A percentile compares a stretch with the other conserved stretches of the same genome.
These are phyloP conservation scores for Luperina nickerlii DNA, from an alignment of 2,888 invertebrate genomes.

Conservation along the genomic window DNA sequence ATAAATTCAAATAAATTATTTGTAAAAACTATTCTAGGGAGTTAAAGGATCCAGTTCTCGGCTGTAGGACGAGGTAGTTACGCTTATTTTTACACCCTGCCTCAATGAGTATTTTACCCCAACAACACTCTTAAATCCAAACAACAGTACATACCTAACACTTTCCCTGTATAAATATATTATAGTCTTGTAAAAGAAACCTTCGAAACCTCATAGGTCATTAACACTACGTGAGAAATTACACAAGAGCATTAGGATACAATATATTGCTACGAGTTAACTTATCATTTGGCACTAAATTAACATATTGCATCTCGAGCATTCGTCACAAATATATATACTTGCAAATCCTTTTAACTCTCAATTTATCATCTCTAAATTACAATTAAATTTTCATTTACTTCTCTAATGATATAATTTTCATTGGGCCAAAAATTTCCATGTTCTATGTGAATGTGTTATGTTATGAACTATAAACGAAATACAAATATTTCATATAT, in stretches of 20 bases:
- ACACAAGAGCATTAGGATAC: constrained; percentile 89
- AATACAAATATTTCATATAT: constrained; percentile 80
- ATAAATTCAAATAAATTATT: constrained; percentile 63
- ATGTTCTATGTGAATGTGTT: constrained; percentile 74
- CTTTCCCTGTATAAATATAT: constrained; percentile 90
- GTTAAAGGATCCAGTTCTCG: constrained; percentile 49
- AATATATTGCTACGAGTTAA: constrained; percentile 90
- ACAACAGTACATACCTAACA: constrained; percentile 89
- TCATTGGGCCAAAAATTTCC: constrained; percentile 82
- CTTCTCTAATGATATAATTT: constrained; percentile 83
- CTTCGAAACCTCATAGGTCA: constrained; percentile 89
- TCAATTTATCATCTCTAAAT: constrained; percentile 81
- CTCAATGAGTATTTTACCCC: constrained; percentile 89
- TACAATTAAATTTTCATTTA: constrained; percentile 82
- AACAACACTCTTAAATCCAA: constrained; percentile 88
- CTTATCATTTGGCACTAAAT: constrained; percentile 91
- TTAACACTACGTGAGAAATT: constrained; percentile 89
- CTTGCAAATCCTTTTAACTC: constrained; percentile 83
- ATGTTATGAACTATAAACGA: constrained; percentile 75
- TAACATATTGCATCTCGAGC: constrained; percentile 90
- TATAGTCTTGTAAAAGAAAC: constrained; percentile 90
- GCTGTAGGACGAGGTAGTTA: constrained; percentile 54
- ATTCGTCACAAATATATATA: constrained; percentile 85
- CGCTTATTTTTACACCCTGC: constrained; percentile 87
- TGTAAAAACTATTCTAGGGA: constrained; percentile 75